Base-by-base conservation (phyloP, 2,888 invertebrate species). In the Conistra vaccinii region DNA sequence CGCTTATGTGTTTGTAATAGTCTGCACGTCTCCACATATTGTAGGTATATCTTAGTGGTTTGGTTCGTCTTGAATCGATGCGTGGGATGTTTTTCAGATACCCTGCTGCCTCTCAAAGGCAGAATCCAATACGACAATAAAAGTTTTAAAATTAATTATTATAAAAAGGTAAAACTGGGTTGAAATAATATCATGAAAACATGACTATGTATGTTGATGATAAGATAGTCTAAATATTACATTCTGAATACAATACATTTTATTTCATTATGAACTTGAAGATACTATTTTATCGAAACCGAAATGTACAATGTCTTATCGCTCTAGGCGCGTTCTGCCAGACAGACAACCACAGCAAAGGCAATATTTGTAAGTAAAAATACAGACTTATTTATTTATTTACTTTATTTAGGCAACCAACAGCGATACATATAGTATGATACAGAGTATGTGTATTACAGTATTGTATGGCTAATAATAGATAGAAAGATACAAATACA, bases 271-370 rank as follows among this genome's bases (percentile, higher is more conserved):
- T 14, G 3, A 75, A 69, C 32, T 42, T 14, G 14, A 69, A 48
- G 10, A 78, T 17, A 32, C 14, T 12, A 57, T 67, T n/a, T 29
- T 14, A 35, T 78, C 7, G 1, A 69, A 67, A 78, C 29, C 39
- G 4, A 45, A 48, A 57, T 48, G 23, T 29, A n/a, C 23, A 45
- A 17, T 29, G 7, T 67, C 53, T 67, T 35, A 55, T 39, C 29
- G 69, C 66, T n/a, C 1, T 12, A 17, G 26, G 78, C 35, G n/a
- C 3, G 66, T 77, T 35, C 23, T n/a, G 17, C 1, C 4, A 12
- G 32, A 45, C 29, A 48, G 32, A 45, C 29, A 48, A 20, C 48
- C 29, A 39, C 69, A 29, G 12, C 2, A 14, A 35, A 29, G 29
- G 29, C 20, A 55, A 55, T 45, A 68, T 78, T 42, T 42, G 39